phyloP scores from a whole-genome alignment of 1,140 invertebrate species.

The Elysia chlorotica region DNA sequence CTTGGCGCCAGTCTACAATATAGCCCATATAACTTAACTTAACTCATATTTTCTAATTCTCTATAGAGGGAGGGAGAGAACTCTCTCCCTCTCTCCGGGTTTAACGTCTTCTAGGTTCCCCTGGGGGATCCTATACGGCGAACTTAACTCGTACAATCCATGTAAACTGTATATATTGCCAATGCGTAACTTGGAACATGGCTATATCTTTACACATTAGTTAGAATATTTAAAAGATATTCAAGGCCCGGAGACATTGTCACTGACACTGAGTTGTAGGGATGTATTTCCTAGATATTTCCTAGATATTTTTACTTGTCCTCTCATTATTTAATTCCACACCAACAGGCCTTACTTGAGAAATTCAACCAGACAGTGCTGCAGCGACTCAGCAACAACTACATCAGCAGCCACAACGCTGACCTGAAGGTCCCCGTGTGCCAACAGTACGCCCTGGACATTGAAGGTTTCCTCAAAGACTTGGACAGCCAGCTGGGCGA shows the following conservation, averaged over 20 bases:
- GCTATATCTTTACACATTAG: too few relatives aligned
- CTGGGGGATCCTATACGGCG: too few relatives aligned
- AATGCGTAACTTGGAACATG: not conserved
- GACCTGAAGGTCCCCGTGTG: conserved; percentile 49
- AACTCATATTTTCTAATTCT: too few relatives aligned
- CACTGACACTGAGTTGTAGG: not conserved
- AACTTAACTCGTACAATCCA: too few relatives aligned
- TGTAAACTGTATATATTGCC: not conserved
- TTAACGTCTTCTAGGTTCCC: too few relatives aligned
- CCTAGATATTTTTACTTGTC: not conserved
- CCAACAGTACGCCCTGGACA: conserved; percentile 45
- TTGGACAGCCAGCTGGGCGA: conserved; percentile 39
- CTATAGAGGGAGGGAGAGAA: too few relatives aligned
- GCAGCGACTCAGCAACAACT: conserved; percentile 47
- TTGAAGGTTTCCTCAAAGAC: conserved; percentile 39
- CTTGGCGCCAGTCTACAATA: too few relatives aligned
- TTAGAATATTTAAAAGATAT: not conserved
- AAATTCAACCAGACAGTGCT: conserved; percentile 50
- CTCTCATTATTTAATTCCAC: not conserved
- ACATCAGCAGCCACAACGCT: conserved; percentile 39
- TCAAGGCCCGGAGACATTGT: not conserved
- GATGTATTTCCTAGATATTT: too few relatives aligned
- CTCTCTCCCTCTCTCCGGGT: too few relatives aligned
- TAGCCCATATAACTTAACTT: too few relatives aligned
- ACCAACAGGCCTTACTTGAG: conserved; percentile 32